Evolutionary conservation across 1,140 invertebrate species (phyloP), one percentile per base, ranked within the genome.

Genomic region (Dendroctonus valens): DNA sequence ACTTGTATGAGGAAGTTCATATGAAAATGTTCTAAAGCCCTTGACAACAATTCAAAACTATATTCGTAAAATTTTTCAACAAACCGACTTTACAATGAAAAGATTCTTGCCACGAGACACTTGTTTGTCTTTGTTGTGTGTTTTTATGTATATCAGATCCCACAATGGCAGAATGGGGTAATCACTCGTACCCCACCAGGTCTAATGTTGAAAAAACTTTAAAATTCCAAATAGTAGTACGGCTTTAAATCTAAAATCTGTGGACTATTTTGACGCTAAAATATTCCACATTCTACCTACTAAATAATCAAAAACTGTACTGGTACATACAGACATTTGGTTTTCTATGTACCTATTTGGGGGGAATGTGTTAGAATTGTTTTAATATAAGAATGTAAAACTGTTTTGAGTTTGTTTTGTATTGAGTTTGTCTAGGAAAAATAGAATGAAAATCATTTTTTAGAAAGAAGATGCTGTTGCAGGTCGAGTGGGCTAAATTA

Each of bases 401-500:
- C 26, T 26, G 26, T 26, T n/a, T n/a, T n/a, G n/a, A n/a, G n/a
- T n/a, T n/a, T n/a, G n/a, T n/a, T n/a, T n/a, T n/a, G n/a, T n/a
- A n/a, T n/a, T n/a, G n/a, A n/a, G n/a, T n/a, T n/a, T n/a, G n/a
- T n/a, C n/a, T n/a, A n/a, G n/a, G n/a, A n/a, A n/a, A n/a, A n/a
- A n/a, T n/a, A n/a, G n/a, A n/a, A n/a, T n/a, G n/a, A n/a, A n/a
- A n/a, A n/a, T n/a, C n/a, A 26, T 26, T 26, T 26, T 26, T 3
- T 26, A 26, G 26, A 26, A 26, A 3, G 26, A 26, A 26, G 1
- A 26, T 26, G 26, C n/a, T n/a, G n/a, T n/a, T n/a, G n/a, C 12
- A 14, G 58, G 58, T 48, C 48, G 58, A 49, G 26, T 3, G 42
- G 58, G 54, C 40, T 37, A 44, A 62, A 52, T 62, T 53, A 41